Base-by-base conservation (phyloP, 2,888 invertebrate genomes). In the Camptogramma bilineatum region DNA sequence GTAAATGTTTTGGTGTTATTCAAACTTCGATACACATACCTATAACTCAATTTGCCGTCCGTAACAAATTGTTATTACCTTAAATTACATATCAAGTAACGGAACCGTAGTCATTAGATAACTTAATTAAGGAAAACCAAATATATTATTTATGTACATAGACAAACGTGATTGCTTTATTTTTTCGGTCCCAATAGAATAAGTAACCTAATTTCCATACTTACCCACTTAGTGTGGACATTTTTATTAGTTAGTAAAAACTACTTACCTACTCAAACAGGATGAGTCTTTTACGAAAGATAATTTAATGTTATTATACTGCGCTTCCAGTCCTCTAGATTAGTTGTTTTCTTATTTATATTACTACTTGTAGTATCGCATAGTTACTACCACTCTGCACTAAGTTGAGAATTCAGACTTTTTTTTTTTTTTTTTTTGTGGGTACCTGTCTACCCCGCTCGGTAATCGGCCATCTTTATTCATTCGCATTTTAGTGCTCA, bases 71-170 rank as follows among this genome's bases (percentile, higher is more conserved):
- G 68, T 71, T 70, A 69, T 64, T 63, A 68, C 69, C 60, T 60
- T 66, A 68, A 70, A 70, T 72, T 70, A 71, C 58, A 71, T 67
- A 70, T 67, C 68, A 69, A 53, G 54, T 58, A 57, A 51, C 66
- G 57, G 31, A 55, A 68, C 66, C 61, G 61, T 64, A 69, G 67
- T 63, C 62, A 72, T 65, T 73, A 68, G 66, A 67, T 60, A 66
- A 59, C 60, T 69, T 65, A 70, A 68, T 66, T 73, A 67, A 73
- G 73, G 72, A 73, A 71, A 66, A 67, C 66, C 68, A 72, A 74
- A 70, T 75, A 77, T 75, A 77, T 74, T 75, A 77, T 74, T 71
- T 77, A 79, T 72, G 62, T 74, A 75, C 72, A 73, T 80, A 75
- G 70, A 66, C 66, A 19, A 54, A 66, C 68, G 39, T 78, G 76